Evolutionary conservation across 1,140 invertebrate species (phyloP).

Genomic region (Drosophila busckii): DNA sequence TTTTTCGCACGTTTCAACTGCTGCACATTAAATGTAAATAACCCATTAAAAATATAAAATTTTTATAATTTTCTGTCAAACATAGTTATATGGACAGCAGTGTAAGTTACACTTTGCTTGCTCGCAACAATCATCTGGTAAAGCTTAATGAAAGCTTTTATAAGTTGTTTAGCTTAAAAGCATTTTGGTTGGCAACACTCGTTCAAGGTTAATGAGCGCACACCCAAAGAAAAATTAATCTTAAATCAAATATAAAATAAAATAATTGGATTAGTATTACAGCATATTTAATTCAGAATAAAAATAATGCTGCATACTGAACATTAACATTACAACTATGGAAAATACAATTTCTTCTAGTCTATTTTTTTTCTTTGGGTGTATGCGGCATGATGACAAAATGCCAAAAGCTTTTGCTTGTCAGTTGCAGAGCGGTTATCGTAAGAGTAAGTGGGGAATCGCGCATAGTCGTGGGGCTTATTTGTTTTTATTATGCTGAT

Average conservation of each 20-base stretch:
- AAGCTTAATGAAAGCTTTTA: constrained; percentile 9
- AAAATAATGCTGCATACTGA: too few species aligned
- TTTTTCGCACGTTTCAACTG: too few species aligned
- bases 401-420: constrained; percentile 16
- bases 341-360: not conserved
- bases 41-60: too few species aligned
- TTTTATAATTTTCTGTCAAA: too few species aligned
- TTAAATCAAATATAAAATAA: not conserved
- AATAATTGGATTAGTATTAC: not conserved
- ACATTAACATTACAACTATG: too few species aligned
- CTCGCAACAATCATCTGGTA: too few species aligned
- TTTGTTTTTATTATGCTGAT: constrained; percentile 2
- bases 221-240: not conserved
- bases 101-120: too few species aligned
- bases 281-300: too few species aligned
- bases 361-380: constrained; percentile 9
- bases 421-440: constrained; percentile 13
- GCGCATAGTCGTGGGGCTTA: not conserved
- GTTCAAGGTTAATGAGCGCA: not conserved
- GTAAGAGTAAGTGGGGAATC: not conserved
- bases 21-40: too few species aligned
- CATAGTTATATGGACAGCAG: too few species aligned
- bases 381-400: constrained; percentile 14
- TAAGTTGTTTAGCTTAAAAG: not conserved
- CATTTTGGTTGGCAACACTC: constrained; percentile 7